Percentiles rank a stretch among this genome's conserved stretches.
Conservation (phyloP, 1,140 invertebrate species). For the Heliconius hewitsoni region DNA sequence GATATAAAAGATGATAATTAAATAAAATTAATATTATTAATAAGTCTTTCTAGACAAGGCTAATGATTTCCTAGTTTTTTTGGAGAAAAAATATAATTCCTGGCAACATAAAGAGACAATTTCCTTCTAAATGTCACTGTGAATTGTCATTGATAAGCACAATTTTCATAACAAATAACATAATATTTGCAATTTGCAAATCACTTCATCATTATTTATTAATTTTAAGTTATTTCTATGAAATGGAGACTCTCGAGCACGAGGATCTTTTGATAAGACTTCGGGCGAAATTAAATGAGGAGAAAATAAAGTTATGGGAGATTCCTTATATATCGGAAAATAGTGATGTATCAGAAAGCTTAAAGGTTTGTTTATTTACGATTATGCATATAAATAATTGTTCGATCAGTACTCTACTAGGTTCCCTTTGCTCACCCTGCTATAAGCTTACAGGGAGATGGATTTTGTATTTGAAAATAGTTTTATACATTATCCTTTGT, state of each 20-base stretch:
- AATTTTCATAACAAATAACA: not conserved
- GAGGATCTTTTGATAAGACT: conserved; percentile 85
- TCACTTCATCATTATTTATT: conserved; percentile 37
- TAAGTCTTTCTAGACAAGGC: too few species aligned
- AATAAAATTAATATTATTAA: too few species aligned
- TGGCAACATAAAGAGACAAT: not conserved
- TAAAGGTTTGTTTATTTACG: conserved; percentile 58
- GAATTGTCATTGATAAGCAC: not conserved
- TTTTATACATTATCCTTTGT: not conserved
- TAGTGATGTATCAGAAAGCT: conserved; percentile 48
- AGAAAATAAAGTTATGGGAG: conserved; percentile 87
- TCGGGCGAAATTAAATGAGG: conserved; percentile 84
- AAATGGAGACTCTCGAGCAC: conserved; percentile 77
- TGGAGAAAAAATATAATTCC: not conserved
- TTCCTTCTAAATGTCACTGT: not conserved
- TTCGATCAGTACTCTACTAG: too few species aligned
- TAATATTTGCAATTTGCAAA: conserved; percentile 33
- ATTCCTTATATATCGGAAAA: conserved; percentile 84
- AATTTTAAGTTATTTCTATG: conserved; percentile 2
- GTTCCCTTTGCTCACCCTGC: too few species aligned
- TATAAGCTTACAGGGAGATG: too few species aligned
- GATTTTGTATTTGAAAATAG: not conserved
- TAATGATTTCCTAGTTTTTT: not conserved
- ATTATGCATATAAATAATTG: not conserved
- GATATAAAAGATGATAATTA: too few species aligned